These are phyloP conservation scores for Nymphalis polychloros DNA, from an alignment of 2,888 invertebrate genomes.

Conservation along the genomic window DNA sequence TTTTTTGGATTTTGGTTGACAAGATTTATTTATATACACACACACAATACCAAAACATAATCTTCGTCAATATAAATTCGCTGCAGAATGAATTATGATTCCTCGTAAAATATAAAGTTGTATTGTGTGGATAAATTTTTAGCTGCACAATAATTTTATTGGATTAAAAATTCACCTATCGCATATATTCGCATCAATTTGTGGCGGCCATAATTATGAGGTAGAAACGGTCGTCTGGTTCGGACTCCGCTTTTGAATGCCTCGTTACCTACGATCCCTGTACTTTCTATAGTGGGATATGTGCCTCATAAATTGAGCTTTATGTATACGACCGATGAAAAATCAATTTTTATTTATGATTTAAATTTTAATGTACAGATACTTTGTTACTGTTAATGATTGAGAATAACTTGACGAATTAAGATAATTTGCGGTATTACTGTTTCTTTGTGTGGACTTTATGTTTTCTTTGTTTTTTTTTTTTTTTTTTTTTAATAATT, in stretches of 20 bases:
- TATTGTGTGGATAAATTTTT: constrained; percentile 23
- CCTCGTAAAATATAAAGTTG: constrained; percentile 21
- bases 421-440: too few relatives aligned
- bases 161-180: constrained; percentile 31
- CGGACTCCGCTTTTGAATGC: constrained; percentile 35
- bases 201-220: constrained; percentile 36
- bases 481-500: too few relatives aligned
- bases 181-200: constrained; percentile 31
- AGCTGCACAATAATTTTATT: constrained; percentile 30
- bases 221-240: constrained; percentile 35
- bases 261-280: constrained; percentile 28
- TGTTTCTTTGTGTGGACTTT: too few relatives aligned
- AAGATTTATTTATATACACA: too few relatives aligned
- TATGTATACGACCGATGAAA: constrained; percentile 25
- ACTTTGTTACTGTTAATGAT: background rate
- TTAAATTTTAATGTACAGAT: constrained; percentile 16
- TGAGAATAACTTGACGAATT: too few relatives aligned
- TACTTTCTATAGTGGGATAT: constrained; percentile 30
- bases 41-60: background rate
- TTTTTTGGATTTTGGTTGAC: too few relatives aligned
- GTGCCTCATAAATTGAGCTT: constrained; percentile 34
- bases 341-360: constrained; percentile 28
- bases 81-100: constrained; percentile 11
- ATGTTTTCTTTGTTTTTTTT: too few relatives aligned
- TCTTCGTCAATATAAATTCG: constrained; percentile 7